phyloP scores from a whole-genome alignment of 2,888 invertebrate species.

The Mystacides longicornis region DNA sequence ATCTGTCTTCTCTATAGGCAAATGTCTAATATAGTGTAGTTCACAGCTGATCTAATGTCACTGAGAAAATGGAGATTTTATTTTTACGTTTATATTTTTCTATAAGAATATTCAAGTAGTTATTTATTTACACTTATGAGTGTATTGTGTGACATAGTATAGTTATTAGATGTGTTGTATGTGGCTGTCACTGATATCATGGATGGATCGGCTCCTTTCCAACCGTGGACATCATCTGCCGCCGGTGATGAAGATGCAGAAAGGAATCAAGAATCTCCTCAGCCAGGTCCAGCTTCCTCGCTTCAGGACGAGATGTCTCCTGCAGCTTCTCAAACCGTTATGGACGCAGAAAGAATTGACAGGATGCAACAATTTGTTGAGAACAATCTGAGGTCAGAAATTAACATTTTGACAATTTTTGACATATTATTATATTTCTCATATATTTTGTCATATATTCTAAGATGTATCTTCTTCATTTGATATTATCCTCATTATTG shows the following conservation, averaged over 20 bases:
- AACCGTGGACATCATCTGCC: conserved; percentile 47
- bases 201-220: conserved; percentile 43
- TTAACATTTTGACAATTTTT: not conserved
- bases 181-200: conserved; percentile 27
- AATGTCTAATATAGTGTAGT: conserved; percentile 27
- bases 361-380: conserved; percentile 57
- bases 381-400: conserved; percentile 54
- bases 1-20: not conserved
- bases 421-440: conserved; percentile 4
- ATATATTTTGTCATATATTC: too few species aligned
- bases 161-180: conserved; percentile 18
- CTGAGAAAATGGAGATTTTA: conserved; percentile 48
- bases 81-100: conserved; percentile 40
- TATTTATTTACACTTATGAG: conserved; percentile 8
- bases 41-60: conserved; percentile 52
- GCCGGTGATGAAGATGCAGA: conserved; percentile 39
- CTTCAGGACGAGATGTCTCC: not conserved
- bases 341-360: conserved; percentile 45
- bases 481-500: too few species aligned
- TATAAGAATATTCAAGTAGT: conserved; percentile 31
- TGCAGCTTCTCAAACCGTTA: conserved; percentile 24
- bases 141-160: not conserved
- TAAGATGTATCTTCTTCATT: too few species aligned
- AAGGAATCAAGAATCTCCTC: conserved; percentile 6
- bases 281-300: conserved; percentile 1